A percentile compares a stretch with the other conserved stretches of the same genome.
phyloP scores from a whole-genome alignment of 2,797 vertebrate species.

The Premnoplex brunnescens region DNA sequence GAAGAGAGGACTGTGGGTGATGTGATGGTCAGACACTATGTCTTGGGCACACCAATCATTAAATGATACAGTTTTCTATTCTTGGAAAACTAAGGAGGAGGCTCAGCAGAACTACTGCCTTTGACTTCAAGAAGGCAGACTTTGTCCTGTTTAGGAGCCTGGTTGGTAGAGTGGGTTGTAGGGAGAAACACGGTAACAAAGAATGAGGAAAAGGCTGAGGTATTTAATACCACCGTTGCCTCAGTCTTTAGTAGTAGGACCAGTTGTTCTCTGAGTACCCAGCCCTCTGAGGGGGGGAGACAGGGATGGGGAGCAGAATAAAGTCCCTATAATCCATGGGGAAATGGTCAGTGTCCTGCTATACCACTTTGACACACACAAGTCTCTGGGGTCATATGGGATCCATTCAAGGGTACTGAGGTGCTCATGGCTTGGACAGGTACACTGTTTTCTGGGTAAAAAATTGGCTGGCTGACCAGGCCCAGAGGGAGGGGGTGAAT shows the following conservation, averaged over 20 bases:
- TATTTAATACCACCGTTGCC: background rate
- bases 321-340: background rate
- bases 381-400: background rate
- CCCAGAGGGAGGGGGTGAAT: background rate
- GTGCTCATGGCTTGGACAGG: background rate
- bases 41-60: background rate
- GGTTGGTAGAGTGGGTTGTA: background rate
- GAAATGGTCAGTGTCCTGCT: background rate
- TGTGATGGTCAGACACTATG: background rate
- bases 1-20: background rate
- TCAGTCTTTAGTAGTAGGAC: background rate
- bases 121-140: background rate
- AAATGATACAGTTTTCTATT: background rate
- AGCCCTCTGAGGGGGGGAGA: background rate
- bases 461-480: rapidly evolving
- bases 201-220: background rate
- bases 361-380: background rate
- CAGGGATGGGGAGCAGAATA: background rate
- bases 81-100: background rate
- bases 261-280: background rate
- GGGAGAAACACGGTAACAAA: background rate
- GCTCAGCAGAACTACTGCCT: background rate
- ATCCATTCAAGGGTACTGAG: background rate
- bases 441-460: background rate
- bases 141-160: background rate